Evolutionary conservation across 2,797 vertebrate genomes (phyloP).

Genomic region (Percopsis omiscomaycus): DNA sequence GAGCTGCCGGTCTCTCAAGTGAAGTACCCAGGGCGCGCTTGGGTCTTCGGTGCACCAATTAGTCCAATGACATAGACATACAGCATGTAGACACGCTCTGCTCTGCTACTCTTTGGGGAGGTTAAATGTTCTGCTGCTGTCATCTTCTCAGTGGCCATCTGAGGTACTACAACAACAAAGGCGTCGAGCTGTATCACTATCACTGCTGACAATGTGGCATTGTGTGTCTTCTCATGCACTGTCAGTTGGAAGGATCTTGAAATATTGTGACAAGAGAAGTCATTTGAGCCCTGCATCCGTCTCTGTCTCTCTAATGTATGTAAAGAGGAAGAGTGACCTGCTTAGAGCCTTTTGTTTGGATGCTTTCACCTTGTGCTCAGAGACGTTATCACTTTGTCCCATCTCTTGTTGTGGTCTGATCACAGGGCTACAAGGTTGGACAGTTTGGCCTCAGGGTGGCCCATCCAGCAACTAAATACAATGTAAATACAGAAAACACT

Average conservation of each 20-base stretch:
- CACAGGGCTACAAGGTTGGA: conserved; percentile 28
- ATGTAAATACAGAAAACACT: too few species aligned
- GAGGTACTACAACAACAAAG: conserved; percentile 46
- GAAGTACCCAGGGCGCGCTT: conserved; percentile 54
- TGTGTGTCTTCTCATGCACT: neutral
- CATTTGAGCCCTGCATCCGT: conserved; percentile 14
- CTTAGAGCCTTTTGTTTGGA: conserved; percentile 16
- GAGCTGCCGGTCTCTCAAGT: conserved; percentile 64
- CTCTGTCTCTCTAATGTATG: conserved; percentile 10
- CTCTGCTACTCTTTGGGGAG: conserved; percentile 41
- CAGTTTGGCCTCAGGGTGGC: too few species aligned
- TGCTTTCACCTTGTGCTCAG: conserved; percentile 37
- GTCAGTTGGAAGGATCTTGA: neutral
- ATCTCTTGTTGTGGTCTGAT: conserved; percentile 39
- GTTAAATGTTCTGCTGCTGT: conserved; percentile 40
- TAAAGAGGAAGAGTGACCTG: conserved; percentile 13
- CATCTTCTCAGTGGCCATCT: conserved; percentile 23
- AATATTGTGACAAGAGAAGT: conserved; percentile 11
- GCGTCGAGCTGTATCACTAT: neutral
- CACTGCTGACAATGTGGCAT: neutral
- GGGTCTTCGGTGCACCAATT: conserved; percentile 70
- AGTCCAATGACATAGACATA: conserved; percentile 72
- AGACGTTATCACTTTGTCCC: conserved; percentile 41
- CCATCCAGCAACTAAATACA: too few species aligned
- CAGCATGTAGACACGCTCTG: conserved; percentile 39